Conservation (phyloP, 2,797 vertebrate species). For the Galagoides demidoff region DNA sequence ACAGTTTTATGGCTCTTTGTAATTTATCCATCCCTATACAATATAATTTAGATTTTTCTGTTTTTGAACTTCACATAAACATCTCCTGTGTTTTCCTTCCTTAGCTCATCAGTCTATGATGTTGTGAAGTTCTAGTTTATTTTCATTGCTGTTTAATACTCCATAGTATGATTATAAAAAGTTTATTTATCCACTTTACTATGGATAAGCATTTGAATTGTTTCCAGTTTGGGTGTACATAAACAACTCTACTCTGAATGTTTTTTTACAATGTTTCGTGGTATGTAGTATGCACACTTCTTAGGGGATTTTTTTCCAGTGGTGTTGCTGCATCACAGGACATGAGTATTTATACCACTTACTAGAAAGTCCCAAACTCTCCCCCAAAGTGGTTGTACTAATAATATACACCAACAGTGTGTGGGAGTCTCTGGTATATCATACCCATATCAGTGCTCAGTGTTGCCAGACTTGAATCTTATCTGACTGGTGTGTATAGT, state of each 20-base stretch:
- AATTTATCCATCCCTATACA: not conserved
- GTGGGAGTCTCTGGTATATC: not conserved
- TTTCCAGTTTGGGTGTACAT: not conserved
- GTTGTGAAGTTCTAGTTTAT: not conserved
- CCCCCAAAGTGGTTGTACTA: not conserved
- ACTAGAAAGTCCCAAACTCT: not conserved
- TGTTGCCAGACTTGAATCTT: not conserved
- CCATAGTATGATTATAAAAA: not conserved
- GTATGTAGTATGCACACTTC: not conserved
- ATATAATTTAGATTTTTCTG: not conserved
- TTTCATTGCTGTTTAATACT: slow-evolving; percentile 35
- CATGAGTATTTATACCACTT: not conserved
- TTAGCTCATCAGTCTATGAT: not conserved
- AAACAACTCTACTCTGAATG: not conserved
- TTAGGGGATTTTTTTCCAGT: not conserved
- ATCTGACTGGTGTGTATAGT: not conserved
- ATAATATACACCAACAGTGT: not conserved
- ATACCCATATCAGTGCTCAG: not conserved
- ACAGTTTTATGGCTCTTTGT: not conserved
- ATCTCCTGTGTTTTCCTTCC: not conserved
- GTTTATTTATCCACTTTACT: not conserved
- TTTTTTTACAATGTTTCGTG: not conserved
- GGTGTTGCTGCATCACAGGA: not conserved
- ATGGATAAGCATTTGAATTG: not conserved
- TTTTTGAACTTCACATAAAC: not conserved